A percentile compares a stretch with the other conserved stretches of the same genome.
These are phyloP conservation scores for Cavia aperea DNA, from an alignment of 2,113 vertebrate species.

Conservation along the genomic window DNA sequence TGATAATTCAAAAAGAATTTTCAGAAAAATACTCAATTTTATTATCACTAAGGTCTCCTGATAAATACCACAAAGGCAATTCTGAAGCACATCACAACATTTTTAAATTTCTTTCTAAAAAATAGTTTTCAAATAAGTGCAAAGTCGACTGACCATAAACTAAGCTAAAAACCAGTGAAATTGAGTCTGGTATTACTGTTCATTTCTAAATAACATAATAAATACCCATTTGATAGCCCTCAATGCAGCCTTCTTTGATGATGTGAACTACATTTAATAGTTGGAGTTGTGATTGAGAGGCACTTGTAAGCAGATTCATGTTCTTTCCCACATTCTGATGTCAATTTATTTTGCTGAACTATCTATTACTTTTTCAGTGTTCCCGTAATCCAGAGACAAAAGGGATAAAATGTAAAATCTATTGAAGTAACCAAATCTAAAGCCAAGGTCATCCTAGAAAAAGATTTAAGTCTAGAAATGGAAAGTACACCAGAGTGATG, in stretches of 20 bases:
- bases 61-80: not conserved
- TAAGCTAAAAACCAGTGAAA: slow-evolving; percentile 1
- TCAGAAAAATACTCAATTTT: slow-evolving; percentile 31
- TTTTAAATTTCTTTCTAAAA: slow-evolving; percentile 56
- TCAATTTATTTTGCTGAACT: slow-evolving; percentile 3
- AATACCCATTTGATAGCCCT: not conserved
- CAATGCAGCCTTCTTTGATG: not conserved
- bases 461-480: not conserved
- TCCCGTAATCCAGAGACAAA: not conserved
- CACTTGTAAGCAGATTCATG: not conserved
- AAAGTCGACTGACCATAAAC: slow-evolving; percentile 50
- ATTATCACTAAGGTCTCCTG: not conserved
- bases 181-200: slow-evolving; percentile 49
- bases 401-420: slow-evolving; percentile 23
- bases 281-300: slow-evolving; percentile 18
- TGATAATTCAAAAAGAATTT: slow-evolving; percentile 33
- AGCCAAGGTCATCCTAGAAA: not conserved
- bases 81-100: slow-evolving; percentile 42
- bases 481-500: not conserved
- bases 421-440: slow-evolving; percentile 21
- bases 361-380: slow-evolving; percentile 32
- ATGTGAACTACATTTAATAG: slow-evolving; percentile 39
- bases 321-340: not conserved
- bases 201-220: slow-evolving; percentile 42
- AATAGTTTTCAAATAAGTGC: slow-evolving; percentile 47